Base-by-base conservation (phyloP, 2,888 invertebrate species). In the Mesoligia furuncula region DNA sequence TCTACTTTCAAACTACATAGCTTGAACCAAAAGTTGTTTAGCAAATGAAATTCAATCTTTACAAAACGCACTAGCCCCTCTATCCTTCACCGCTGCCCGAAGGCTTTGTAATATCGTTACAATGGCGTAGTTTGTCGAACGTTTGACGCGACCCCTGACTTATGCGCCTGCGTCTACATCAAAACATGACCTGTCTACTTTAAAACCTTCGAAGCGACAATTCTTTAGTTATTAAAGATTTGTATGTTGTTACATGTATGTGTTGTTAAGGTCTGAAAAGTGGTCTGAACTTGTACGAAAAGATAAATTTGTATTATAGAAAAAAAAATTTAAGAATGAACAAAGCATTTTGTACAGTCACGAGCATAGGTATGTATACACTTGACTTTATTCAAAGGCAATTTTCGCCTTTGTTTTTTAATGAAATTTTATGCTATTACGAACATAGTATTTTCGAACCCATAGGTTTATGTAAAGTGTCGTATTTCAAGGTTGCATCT, bases 61-160 rank as follows among this genome's bases (percentile, higher is more conserved):
- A 73, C 3, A 77, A 86, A 75, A 45, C 3, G 31, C 79, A 64
- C 48, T 85, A 67, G 62, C 77, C 48, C 27, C 80, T 61, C 20
- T 75, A 70, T 85, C 8, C 65, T 17, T 11, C 2, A 8, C 11
- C 15, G 15, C 24, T 51, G 65, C 42, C 36, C 71, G 42, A 75
- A 84, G 82, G 82, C 88, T 86, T 88, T 88, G 88, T 89, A 88
- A 86, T 88, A 89, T 91, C 85, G 86, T 90, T 91, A 94, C 94
- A 93, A 93, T 94, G 89, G 93, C 87, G 93, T 92, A 93, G 93
- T 94, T 94, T 94, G 94, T 94, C 94, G 94, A 94, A 93, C 92
- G 92, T 92, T 91, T 92, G 92, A 92, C 92, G 90, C 93, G 93
- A 94, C 94, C 94, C 90, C 85, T 94, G 93, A 94, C 94, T 94